phyloP scores from a whole-genome alignment of 2,888 invertebrate species.

The Microdon myrmicae region DNA sequence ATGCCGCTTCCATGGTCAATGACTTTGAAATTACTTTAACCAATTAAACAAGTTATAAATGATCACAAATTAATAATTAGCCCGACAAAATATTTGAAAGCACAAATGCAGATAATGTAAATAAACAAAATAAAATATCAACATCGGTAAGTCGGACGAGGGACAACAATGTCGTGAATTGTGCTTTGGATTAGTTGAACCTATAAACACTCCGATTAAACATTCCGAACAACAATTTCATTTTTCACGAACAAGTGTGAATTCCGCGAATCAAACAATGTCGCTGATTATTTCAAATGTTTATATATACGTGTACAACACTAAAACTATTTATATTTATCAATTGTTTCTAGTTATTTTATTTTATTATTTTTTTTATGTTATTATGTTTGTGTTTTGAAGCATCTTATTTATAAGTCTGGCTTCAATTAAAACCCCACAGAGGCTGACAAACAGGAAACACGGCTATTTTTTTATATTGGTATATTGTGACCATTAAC shows the following conservation, averaged over 20 bases:
- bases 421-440: conserved; percentile 17
- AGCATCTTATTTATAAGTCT: conserved; percentile 32
- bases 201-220: conserved; percentile 28
- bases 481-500: conserved; percentile 4
- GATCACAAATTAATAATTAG: conserved; percentile 8
- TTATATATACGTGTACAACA: too few relatives aligned
- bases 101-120: conserved; percentile 6
- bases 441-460: conserved; percentile 14
- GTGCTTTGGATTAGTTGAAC: conserved; percentile 18
- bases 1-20: conserved; percentile 26
- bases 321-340: too few relatives aligned
- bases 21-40: too few relatives aligned
- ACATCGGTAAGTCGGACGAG: conserved; percentile 24
- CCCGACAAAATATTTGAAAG: neutral
- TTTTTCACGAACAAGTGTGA: conserved; percentile 39
- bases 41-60: conserved; percentile 10
- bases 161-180: conserved; percentile 13
- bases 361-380: conserved; percentile 7
- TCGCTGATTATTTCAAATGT: too few relatives aligned
- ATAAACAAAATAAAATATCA: conserved; percentile 15
- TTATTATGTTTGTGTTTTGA: conserved; percentile 45
- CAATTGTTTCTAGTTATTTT: conserved; percentile 20
- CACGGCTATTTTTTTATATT: conserved; percentile 17
- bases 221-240: conserved; percentile 25
- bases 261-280: conserved; percentile 30